Evolutionary conservation across 2,888 invertebrate species (phyloP), one percentile per base, ranked within the genome.

Genomic region (Amaurobius ferox): DNA sequence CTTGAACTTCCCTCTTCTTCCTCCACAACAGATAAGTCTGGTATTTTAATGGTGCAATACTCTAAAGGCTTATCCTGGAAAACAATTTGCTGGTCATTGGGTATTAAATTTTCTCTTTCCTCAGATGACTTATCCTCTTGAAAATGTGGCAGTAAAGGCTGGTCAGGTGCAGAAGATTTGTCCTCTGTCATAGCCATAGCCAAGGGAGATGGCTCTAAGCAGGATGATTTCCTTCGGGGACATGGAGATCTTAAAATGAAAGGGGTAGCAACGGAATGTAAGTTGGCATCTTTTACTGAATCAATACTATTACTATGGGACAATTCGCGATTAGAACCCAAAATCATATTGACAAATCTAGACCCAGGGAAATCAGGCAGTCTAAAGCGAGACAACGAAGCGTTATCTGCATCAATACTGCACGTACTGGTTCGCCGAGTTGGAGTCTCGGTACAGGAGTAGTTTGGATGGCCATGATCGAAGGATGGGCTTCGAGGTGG

Each of bases 261-360:
- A 1, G 83, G 76, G 3, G 76, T 11, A 28, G 62, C 0, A 16
- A 44, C 35, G 7, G 68, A 55, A 30, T 55, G 73, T 0, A 32
- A 1, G 13, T 66, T 48, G 7, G 61, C 40, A 39, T 83, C 83
- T 40, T 83, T 83, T 40, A 83, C 67, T 16, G 83, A 83, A 48
- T 83, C 83, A 13, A 67, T 71, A 19, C 83, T 83, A 13, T 55
- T 71, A 19, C 83, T 83, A 23, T 77, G 71, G 0, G 83, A 83
- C 0, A 83, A 39, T 7, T 83, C 83, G 3, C 71, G 61, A 48
- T 71, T 83, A 0, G 83, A 83, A 23, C 87, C 87, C 9, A 87
- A 40, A n/a, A 87, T 85, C 87, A 87, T 87, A 40, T 87, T 87
- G 23, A 85, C 72, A 6, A 87, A 30, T 26, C 79, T 78, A 13